Conservation (phyloP, 2,113 vertebrate species). For the Tricholaema leucomelas region DNA sequence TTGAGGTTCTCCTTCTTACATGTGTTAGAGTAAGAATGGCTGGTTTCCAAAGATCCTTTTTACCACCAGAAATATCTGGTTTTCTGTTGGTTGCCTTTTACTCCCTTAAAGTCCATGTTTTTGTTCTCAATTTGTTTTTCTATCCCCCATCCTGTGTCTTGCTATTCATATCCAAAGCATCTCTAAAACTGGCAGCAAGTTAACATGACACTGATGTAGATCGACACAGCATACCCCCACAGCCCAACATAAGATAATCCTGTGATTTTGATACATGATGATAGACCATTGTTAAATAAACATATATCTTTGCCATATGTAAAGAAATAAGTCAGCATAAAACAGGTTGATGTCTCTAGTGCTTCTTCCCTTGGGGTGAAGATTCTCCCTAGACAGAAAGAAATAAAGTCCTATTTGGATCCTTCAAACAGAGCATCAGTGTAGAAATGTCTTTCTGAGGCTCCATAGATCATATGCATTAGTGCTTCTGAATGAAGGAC, state of each 20-base stretch:
- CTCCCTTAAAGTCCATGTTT: neutral
- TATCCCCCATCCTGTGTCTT: neutral
- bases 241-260: neutral
- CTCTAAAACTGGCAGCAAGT: neutral
- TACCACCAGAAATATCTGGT: neutral
- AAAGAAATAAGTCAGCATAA: neutral
- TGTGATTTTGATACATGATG: neutral
- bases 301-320: neutral
- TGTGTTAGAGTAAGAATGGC: neutral
- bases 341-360: neutral
- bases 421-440: neutral
- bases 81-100: neutral
- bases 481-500: neutral
- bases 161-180: neutral
- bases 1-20: neutral
- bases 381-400: neutral
- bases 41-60: constrained; percentile 15
- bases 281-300: neutral
- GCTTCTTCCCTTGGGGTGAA: neutral
- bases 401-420: neutral
- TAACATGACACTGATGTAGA: neutral
- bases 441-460: neutral
- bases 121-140: constrained; percentile 4
- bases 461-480: neutral
- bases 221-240: neutral